Base-by-base conservation (phyloP, 1,140 invertebrate species). In the Nebria ingens region DNA sequence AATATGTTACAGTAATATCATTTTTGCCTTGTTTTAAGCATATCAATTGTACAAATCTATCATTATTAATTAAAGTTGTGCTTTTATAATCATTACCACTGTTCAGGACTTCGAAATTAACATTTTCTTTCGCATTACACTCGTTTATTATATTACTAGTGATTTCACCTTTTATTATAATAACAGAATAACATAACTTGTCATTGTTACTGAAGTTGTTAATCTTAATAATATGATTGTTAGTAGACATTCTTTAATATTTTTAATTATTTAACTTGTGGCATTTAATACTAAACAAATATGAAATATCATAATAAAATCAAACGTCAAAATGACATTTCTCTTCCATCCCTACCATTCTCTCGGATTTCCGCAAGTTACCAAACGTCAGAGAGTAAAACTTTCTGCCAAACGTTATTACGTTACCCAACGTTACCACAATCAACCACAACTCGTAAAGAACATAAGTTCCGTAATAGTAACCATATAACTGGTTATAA, bases 11-110 rank as follows among this genome's bases (percentile, higher is more conserved):
- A 1, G 1, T 53, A 51, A 70, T 57, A 25, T 51, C 23, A 54
- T 70, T 70, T 49, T 52, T 19, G 2, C 66, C 67, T 29, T 56
- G 34, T 34, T 60, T 40, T 42, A 70, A 56, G 55, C 65, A 56
- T 15, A 68, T 15, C 15, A 68, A 51, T 17, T 60, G 45, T 58
- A 66, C 68, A 54, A 70, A 70, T 21, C 50, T 56, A n/a, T 22
- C 51, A 19, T 51, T 53, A 1, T 21, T 12, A 22, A 25, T 4
- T 40, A 38, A 42, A 20, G n/a, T 21, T 17, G 9, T 29, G 45
- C 21, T 34, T 21, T 55, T 49, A 6, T 2, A 22, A 17, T 2
- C 53, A 4, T 42, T 12, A 13, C 12, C 15, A 40, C 51, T 15
- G 3, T 6, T 6, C 17, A 4, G 15, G 17, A 17, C 17, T 23